Conservation (phyloP, 2,888 invertebrate species). For the Ganaspis brasiliensis region DNA sequence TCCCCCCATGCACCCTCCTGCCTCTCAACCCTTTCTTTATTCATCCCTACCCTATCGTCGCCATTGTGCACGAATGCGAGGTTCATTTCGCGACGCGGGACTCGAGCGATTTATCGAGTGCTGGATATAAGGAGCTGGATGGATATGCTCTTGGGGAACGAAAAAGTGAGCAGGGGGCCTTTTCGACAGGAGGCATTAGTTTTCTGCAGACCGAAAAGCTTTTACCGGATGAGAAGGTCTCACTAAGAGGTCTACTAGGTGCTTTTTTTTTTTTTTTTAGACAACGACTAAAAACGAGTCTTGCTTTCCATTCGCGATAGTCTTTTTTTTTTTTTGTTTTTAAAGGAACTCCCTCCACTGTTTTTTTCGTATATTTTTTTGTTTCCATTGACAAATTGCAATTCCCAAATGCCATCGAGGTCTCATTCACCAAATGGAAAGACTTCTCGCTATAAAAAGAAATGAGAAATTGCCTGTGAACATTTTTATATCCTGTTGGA, state of each 20-base stretch:
- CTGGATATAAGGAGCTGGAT: slow-evolving; percentile 44
- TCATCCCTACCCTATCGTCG: slow-evolving; percentile 45
- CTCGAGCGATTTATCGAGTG: slow-evolving; percentile 59
- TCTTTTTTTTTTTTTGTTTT: slow-evolving; percentile 24
- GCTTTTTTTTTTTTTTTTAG: too few relatives aligned
- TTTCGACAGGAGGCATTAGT: slow-evolving; percentile 52
- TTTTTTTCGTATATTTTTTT: too few relatives aligned
- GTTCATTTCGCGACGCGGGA: slow-evolving; percentile 55
- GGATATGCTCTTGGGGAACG: slow-evolving; percentile 16
- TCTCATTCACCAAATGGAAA: slow-evolving; percentile 30
- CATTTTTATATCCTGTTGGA: not conserved
- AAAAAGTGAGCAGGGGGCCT: slow-evolving; percentile 44
- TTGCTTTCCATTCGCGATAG: slow-evolving; percentile 30
- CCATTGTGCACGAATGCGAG: slow-evolving; percentile 54
- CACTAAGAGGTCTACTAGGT: slow-evolving; percentile 39
- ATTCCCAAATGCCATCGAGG: slow-evolving; percentile 32
- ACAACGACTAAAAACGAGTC: slow-evolving; percentile 26
- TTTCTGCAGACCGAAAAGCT: slow-evolving; percentile 50
- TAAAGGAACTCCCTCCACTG: not conserved
- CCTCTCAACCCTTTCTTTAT: slow-evolving; percentile 37
- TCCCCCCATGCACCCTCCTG: too few relatives aligned
- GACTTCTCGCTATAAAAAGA: not conserved
- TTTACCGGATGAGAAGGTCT: slow-evolving; percentile 52
- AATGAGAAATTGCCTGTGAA: slow-evolving; percentile 27
- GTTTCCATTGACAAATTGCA: slow-evolving; percentile 30